Evolutionary conservation across 2,113 vertebrate genomes (phyloP).

Genomic region (Chelonoidis abingdonii): DNA sequence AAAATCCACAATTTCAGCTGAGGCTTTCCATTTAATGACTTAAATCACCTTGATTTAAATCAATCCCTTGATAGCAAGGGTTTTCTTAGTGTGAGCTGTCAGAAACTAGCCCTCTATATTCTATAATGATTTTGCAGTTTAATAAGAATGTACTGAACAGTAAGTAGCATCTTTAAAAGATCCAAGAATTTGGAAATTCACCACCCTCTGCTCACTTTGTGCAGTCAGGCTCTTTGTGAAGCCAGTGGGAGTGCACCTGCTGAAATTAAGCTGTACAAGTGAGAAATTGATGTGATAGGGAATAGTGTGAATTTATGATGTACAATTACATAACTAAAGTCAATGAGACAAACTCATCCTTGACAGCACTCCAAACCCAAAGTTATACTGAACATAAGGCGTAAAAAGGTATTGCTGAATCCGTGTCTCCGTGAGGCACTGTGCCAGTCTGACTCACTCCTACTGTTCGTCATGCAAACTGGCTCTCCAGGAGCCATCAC

Average conservation of each 20-base stretch:
- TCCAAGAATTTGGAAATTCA: not conserved
- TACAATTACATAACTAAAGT: not conserved
- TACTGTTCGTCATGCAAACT: accelerated
- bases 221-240: constrained; percentile 2
- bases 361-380: not conserved
- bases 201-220: not conserved
- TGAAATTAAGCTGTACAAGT: accelerated
- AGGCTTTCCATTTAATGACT: too few relatives aligned
- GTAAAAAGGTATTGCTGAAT: accelerated
- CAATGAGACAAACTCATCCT: not conserved
- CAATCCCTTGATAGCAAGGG: not conserved
- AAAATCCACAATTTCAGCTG: not conserved
- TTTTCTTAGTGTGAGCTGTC: not conserved
- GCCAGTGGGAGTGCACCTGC: not conserved
- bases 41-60: too few relatives aligned
- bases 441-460: accelerated
- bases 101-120: not conserved
- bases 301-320: constrained; percentile 26
- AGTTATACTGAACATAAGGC: accelerated
- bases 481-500: too few relatives aligned
- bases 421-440: accelerated
- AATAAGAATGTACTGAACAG: not conserved
- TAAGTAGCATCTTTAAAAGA: constrained; percentile 4
- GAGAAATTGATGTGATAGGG: not conserved
- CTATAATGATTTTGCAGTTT: not conserved